Percentiles rank a stretch among this genome's conserved stretches.
Conservation (phyloP, 2,113 vertebrate species). For the Phycodurus eques region DNA sequence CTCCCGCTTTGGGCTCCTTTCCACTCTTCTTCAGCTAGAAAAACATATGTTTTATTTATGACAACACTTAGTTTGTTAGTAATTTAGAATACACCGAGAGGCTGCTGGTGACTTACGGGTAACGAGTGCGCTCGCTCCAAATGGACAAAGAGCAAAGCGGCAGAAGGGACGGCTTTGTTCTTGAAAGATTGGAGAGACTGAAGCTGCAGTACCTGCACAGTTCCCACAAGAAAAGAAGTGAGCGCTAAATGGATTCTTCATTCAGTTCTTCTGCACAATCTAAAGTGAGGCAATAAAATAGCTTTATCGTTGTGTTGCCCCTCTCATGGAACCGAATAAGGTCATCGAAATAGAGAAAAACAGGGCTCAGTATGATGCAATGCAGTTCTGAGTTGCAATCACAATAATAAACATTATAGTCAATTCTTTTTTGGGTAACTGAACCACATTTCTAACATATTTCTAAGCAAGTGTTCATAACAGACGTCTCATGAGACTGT, state of each 20-base stretch:
- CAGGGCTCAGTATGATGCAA: neutral
- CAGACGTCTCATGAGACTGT: neutral
- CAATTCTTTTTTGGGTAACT: neutral
- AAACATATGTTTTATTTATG: neutral
- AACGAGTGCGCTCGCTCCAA: constrained; percentile 78
- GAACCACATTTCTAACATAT: neutral
- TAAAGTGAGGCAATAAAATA: neutral
- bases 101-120: constrained; percentile 71
- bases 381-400: neutral
- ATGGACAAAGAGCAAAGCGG: constrained; percentile 81
- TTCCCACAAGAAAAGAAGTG: neutral
- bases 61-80: neutral
- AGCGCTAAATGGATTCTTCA: neutral
- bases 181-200: constrained; percentile 76
- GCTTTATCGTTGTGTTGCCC: neutral
- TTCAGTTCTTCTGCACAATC: neutral
- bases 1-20: constrained; percentile 80
- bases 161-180: constrained; percentile 77
- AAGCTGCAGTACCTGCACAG: constrained; percentile 75
- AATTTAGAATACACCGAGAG: neutral
- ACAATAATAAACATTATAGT: no score
- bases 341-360: neutral
- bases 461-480: neutral
- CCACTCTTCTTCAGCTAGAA: constrained; percentile 81
- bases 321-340: neutral